Evolutionary conservation across 2,113 vertebrate genomes (phyloP).

Genomic region (Hassar affinis): DNA sequence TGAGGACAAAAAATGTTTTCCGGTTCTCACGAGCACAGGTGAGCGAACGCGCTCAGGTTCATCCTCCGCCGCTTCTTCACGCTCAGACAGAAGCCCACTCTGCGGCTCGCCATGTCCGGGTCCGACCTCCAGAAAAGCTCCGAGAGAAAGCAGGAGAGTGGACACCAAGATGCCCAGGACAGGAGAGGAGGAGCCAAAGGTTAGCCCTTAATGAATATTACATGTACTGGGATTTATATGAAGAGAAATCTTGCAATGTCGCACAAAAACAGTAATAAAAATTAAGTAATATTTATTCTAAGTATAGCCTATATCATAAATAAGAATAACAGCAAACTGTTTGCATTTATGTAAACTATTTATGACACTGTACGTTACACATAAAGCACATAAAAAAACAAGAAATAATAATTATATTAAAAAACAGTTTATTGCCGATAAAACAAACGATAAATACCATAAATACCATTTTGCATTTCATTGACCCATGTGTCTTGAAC

Average conservation of each 20-base stretch:
- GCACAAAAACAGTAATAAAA: neutral
- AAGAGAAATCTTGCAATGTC: neutral
- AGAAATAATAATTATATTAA: neutral
- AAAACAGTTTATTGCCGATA: too few relatives aligned
- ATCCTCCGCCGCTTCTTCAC: slow-evolving; percentile 72
- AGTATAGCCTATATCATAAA: too few relatives aligned
- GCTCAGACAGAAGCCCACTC: slow-evolving; percentile 74
- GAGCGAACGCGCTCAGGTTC: slow-evolving; percentile 67
- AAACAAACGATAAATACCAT: neutral
- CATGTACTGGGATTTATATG: neutral
- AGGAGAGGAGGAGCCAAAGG: neutral
- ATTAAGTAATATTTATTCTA: too few relatives aligned
- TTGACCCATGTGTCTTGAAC: neutral
- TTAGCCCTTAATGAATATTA: neutral
- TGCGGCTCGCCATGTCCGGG: slow-evolving; percentile 62
- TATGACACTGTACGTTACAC: neutral
- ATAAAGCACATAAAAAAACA: neutral
- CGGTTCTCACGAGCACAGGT: slow-evolving; percentile 69
- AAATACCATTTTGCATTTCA: neutral
- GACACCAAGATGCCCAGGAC: neutral
- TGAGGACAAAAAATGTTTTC: neutral
- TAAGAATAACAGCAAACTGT: too few relatives aligned
- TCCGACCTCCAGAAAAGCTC: neutral
- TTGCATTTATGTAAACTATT: too few relatives aligned
- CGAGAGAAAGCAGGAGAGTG: neutral